phyloP scores from a whole-genome alignment of 1,140 invertebrate species.

The Drosophila truncata region DNA sequence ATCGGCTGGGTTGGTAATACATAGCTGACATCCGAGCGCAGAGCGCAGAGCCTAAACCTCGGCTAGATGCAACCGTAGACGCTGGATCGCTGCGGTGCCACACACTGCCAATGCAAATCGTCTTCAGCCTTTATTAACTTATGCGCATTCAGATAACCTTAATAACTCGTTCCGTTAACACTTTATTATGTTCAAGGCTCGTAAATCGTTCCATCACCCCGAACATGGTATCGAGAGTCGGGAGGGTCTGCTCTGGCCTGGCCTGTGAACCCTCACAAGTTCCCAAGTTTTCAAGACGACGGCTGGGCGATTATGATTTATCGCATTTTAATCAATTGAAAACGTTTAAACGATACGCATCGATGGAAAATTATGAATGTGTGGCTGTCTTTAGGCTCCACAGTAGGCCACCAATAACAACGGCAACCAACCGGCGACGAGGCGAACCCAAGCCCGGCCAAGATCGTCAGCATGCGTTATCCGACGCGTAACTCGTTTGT shows the following conservation, averaged over 20 bases:
- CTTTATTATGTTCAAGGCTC: slow-evolving; percentile 83
- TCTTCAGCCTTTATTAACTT: slow-evolving; percentile 78
- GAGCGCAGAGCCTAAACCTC: background rate
- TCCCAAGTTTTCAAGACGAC: slow-evolving; percentile 37
- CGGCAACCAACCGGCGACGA: slow-evolving; percentile 42
- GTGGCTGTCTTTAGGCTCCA: slow-evolving; percentile 80
- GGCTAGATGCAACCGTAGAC: slow-evolving; percentile 71
- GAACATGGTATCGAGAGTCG: slow-evolving; percentile 30
- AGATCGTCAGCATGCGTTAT: slow-evolving; percentile 67
- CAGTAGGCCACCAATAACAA: slow-evolving; percentile 74
- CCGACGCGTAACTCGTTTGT: slow-evolving; percentile 79
- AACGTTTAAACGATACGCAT: slow-evolving; percentile 84
- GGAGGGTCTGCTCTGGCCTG: slow-evolving; percentile 13
- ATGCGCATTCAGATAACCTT: slow-evolving; percentile 83
- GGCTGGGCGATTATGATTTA: slow-evolving; percentile 83
- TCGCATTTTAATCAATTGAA: slow-evolving; percentile 85
- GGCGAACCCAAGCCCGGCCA: slow-evolving; percentile 39
- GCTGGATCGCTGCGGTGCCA: slow-evolving; percentile 7
- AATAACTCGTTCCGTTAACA: slow-evolving; percentile 85
- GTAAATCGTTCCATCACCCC: slow-evolving; percentile 84
- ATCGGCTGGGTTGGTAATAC: slow-evolving; percentile 23
- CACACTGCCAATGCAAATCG: slow-evolving; percentile 64
- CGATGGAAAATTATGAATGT: slow-evolving; percentile 84
- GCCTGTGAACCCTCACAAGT: slow-evolving; percentile 23
- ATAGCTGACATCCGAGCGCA: slow-evolving; percentile 17